Evolutionary conservation across 2,113 vertebrate genomes (phyloP).

Genomic region (Actenoides lindsayi): DNA sequence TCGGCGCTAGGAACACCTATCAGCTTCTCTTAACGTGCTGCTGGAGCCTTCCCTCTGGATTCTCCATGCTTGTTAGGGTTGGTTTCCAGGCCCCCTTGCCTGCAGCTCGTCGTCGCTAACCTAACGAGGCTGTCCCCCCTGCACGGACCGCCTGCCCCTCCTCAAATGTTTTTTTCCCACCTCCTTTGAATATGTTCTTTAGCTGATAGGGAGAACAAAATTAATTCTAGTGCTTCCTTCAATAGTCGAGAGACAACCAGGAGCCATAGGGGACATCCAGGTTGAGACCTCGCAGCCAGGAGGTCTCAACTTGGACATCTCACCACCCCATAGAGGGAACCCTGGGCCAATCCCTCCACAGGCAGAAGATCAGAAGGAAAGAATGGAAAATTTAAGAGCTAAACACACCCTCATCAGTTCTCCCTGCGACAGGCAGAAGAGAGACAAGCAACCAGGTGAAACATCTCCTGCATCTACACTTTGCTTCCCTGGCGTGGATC

Average conservation of each 20-base stretch:
- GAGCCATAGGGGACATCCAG: background rate
- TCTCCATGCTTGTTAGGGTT: background rate
- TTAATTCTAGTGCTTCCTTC: background rate
- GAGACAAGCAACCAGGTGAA: background rate
- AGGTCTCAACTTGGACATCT: background rate
- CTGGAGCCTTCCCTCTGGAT: background rate
- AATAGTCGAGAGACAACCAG: background rate
- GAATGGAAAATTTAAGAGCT: background rate
- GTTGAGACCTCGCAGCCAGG: background rate
- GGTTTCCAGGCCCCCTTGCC: background rate
- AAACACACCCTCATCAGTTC: background rate
- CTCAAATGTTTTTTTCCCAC: background rate
- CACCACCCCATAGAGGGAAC: background rate
- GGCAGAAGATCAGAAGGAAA: background rate
- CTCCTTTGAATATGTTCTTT: background rate
- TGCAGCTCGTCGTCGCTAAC: fast-evolving
- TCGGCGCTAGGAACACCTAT: background rate
- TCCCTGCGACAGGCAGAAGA: background rate
- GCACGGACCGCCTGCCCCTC: fast-evolving
- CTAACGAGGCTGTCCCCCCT: background rate
- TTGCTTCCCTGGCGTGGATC: fast-evolving
- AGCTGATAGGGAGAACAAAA: background rate
- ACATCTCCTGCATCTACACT: background rate
- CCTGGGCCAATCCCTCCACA: background rate
- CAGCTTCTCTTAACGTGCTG: fast-evolving